Evolutionary conservation across 2,113 vertebrate species (phyloP).

Genomic region (Perognathus longimembris): DNA sequence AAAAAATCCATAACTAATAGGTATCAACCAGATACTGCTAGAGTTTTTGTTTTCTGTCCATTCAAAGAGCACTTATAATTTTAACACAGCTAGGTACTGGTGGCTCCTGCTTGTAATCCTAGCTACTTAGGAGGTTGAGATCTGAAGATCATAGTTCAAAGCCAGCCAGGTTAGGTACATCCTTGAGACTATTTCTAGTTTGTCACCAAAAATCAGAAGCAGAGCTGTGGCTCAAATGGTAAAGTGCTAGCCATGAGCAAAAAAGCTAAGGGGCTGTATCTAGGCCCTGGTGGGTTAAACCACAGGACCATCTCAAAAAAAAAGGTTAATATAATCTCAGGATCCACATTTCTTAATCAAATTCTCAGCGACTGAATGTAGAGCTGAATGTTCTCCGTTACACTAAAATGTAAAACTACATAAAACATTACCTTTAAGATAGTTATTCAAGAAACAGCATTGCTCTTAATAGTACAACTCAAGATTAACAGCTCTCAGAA

Average conservation of each 20-base stretch:
- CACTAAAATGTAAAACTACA: conserved; percentile 16
- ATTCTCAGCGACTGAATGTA: background rate
- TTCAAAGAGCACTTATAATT: background rate
- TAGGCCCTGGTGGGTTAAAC: no score
- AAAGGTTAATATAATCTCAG: background rate
- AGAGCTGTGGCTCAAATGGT: no score
- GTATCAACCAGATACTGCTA: background rate
- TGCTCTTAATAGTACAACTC: background rate
- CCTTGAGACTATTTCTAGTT: no score
- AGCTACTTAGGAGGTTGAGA: no score
- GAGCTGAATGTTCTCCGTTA: background rate
- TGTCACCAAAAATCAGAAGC: no score
- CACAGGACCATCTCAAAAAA: background rate
- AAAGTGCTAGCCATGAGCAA: no score
- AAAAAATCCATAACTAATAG: background rate
- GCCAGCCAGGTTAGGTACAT: no score
- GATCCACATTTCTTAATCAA: background rate
- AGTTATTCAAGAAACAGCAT: conserved; percentile 28
- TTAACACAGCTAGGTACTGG: background rate
- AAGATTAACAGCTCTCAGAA: conserved; percentile 18
- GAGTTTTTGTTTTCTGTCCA: conserved; percentile 17
- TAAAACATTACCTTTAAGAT: background rate
- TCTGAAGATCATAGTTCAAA: no score
- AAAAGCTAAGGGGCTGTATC: no score
- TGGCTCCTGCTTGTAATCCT: no score